A percentile compares a stretch with the other conserved stretches of the same genome.
These are phyloP conservation scores for Eutrigla gurnardus DNA, from an alignment of 2,797 vertebrate genomes.

Conservation along the genomic window DNA sequence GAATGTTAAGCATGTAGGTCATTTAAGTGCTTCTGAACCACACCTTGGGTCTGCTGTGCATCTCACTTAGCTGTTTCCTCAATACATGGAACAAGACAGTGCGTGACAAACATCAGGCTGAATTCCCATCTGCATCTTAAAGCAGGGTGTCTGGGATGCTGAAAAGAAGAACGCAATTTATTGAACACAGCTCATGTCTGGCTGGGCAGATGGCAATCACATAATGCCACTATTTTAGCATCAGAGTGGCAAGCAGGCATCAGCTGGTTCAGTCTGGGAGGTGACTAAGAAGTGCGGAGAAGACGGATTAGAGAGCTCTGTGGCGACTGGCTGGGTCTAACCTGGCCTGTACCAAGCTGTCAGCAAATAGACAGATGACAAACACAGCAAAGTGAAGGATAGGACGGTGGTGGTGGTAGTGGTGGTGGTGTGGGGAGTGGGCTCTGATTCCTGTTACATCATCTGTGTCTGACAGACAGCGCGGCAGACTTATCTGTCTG, in stretches of 20 bases:
- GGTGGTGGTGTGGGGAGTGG: conserved; percentile 32
- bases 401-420: conserved; percentile 28
- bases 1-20: conserved; percentile 59
- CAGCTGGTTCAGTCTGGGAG: conserved; percentile 74
- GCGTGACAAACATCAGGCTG: conserved; percentile 60
- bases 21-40: conserved; percentile 43
- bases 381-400: conserved; percentile 50
- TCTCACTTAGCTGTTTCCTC: conserved; percentile 27
- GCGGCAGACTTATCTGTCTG: conserved; percentile 83
- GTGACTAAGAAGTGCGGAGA: conserved; percentile 55
- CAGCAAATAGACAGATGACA: conserved; percentile 60
- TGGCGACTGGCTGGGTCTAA: conserved; percentile 50
- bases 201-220: conserved; percentile 83
- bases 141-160: conserved; percentile 62
- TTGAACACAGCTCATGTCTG: conserved; percentile 83
- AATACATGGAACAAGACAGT: conserved; percentile 39
- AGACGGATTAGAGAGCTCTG: conserved; percentile 54
- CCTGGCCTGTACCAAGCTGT: conserved; percentile 56
- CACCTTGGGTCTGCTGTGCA: conserved; percentile 17
- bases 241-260: conserved; percentile 65
- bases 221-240: conserved; percentile 75
- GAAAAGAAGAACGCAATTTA: conserved; percentile 66
- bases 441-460: conserved; percentile 77
- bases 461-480: conserved; percentile 72
- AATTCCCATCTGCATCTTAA: conserved; percentile 70